Evolutionary conservation across 2,113 vertebrate genomes (phyloP).

Genomic region (Pelecanus crispus): DNA sequence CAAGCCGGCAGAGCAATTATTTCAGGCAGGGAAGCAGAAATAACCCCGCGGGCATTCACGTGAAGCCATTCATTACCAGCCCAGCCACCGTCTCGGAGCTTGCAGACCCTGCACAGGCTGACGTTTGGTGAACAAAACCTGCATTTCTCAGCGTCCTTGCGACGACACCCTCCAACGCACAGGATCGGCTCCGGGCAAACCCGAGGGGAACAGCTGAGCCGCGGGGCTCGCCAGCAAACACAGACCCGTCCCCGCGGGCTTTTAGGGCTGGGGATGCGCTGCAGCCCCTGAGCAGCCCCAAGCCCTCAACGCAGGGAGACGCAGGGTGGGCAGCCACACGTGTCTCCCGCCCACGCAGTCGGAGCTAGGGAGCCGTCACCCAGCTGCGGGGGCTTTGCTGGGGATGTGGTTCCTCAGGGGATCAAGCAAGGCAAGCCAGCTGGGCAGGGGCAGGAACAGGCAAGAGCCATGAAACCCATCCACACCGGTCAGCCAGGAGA

Average conservation of each 20-base stretch:
- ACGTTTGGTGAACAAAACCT: not conserved
- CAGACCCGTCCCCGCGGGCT: not conserved
- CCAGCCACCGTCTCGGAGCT: rapidly evolving
- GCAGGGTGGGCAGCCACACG: not conserved
- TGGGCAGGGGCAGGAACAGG: not conserved
- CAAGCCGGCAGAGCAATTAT: not conserved
- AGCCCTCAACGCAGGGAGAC: rapidly evolving
- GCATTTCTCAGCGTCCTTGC: rapidly evolving
- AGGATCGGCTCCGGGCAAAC: not conserved
- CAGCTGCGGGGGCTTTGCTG: not conserved
- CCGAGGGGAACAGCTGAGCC: not conserved
- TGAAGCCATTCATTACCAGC: not conserved
- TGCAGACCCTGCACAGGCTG: not conserved
- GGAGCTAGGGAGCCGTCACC: not conserved
- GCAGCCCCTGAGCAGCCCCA: rapidly evolving
- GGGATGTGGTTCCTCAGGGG: rapidly evolving
- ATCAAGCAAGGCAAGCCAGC: not conserved
- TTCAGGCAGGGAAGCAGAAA: not conserved
- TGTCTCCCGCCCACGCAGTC: rapidly evolving
- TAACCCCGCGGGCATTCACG: rapidly evolving
- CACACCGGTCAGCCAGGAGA: rapidly evolving
- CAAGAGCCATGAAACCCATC: not conserved
- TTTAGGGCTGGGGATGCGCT: rapidly evolving
- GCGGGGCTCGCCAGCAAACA: rapidly evolving
- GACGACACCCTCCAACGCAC: not conserved